Percentiles rank a stretch among this genome's conserved stretches.
phyloP scores from a whole-genome alignment of 2,113 vertebrate species.

The rabbit (Oryctolagus cuniculus) region mOryCun1.1 NC_091442.1:70165001-70165500 shows the following conservation, averaged over 20 bases:
- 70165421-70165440: slow-evolving; percentile 19
- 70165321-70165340: background rate
- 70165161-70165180: background rate
- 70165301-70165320: background rate
- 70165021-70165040: background rate
- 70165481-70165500: slow-evolving; percentile 42
- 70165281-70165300: background rate
- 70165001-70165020: too few species aligned
- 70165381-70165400: background rate
- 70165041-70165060: background rate
- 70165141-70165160: background rate
- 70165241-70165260: background rate
- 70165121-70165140: background rate
- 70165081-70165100: background rate
- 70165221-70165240: slow-evolving; percentile 17
- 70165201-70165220: background rate
- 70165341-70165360: background rate
- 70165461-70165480: background rate
- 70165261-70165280: background rate
- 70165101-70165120: too few species aligned
- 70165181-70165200: background rate
- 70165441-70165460: slow-evolving; percentile 15
- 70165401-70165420: background rate
- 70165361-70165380: background rate
- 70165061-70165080: background rate